Base-by-base conservation (phyloP, 2,797 vertebrate species). In the Tarsius wallacei region DNA sequence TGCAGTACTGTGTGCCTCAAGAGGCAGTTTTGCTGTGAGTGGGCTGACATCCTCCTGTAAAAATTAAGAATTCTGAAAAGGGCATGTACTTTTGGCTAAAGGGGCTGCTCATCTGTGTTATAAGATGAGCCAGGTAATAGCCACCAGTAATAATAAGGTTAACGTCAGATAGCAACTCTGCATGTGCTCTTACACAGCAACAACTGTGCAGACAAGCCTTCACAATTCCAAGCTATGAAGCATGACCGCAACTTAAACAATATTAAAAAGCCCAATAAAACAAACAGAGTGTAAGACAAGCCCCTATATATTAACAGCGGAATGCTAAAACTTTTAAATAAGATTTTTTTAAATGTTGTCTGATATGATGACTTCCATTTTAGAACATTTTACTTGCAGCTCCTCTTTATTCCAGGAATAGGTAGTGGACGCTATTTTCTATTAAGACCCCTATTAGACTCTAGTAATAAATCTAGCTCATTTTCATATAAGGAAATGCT, bases 401-500 rank as follows among this genome's bases (percentile, higher is more conserved):
- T 28, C 8, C 61, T 77, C 24, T 76, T 85, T 78, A 31, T 80
- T 26, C 31, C 36, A 90, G 47, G 74, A 95, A 83, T 68, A 93
- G 22, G 51, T 14, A 78, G 42, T 73, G 33, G 55, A 16, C 31
- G 21, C 7, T 78, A 51, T 76, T 70, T 74, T 80, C 81, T 77
- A 42, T 66, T 74, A 89, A 76, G 53, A 47, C 15, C 24, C 12
- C 33, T 61, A 22, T 93, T 86, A 86, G 66, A 51, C 70, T 10
- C 42, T 90, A 28, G 2, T 61, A 70, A 81, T 81, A 96, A 94
- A 26, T 33, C 2, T 8, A 64, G 90, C 63, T 96, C 13, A 91
- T 96, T 93, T 96, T 96, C 61, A 53, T 83, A n/a, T 8, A 76
- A 77, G 36, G 84, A 28, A 87, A 96, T 88, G 28, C 21, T 94